Evolutionary conservation across 2,113 vertebrate species (phyloP).

Genomic region (Microtus richardsoni): DNA sequence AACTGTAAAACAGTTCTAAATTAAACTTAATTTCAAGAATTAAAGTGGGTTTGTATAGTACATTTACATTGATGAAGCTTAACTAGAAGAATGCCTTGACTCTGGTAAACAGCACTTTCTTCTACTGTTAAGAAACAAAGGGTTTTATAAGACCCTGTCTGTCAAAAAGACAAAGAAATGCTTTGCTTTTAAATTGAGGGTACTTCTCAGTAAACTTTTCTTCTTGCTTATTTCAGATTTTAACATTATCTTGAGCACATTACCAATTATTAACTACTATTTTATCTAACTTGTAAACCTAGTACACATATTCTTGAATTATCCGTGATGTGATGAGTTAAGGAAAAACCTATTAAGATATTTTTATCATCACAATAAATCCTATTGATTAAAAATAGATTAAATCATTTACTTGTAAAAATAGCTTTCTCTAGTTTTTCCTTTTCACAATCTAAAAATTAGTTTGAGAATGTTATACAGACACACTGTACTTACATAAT

Average conservation of each 20-base stretch:
- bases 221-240: not conserved
- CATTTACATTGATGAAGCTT: not conserved
- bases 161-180: not conserved
- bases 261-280: not conserved
- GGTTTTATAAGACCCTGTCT: not conserved
- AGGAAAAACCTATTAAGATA: not conserved
- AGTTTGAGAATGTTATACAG: not conserved
- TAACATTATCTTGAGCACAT: not conserved
- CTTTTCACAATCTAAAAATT: not conserved
- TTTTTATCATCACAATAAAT: not conserved
- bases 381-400: not conserved
- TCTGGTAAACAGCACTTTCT: not conserved
- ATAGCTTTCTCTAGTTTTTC: not conserved
- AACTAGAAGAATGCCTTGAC: not conserved
- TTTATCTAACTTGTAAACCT: not conserved
- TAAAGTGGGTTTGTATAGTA: not conserved
- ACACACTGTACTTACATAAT: too few relatives aligned
- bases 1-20: not conserved
- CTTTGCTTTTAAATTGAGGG: not conserved
- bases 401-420: not conserved
- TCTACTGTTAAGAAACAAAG: not conserved
- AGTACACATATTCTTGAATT: not conserved
- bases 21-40: not conserved
- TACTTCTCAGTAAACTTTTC: not conserved
- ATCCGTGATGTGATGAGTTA: not conserved